A percentile compares a stretch with the other conserved stretches of the same genome.
Conservation (phyloP, 2,113 vertebrate species). For the Thalassarche chlororhynchos region DNA sequence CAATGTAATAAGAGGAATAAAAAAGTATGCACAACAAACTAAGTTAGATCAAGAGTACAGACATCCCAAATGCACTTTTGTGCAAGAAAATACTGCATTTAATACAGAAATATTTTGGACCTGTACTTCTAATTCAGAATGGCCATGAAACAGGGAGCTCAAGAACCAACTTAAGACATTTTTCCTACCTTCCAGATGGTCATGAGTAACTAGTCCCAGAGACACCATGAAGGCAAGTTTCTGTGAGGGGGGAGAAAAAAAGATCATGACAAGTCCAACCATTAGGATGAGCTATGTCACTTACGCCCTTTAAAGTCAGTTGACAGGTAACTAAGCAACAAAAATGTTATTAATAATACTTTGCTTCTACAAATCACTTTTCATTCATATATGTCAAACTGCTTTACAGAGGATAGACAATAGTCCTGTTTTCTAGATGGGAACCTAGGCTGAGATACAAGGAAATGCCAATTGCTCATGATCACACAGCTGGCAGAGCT, state of each 20-base stretch:
- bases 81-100: neutral
- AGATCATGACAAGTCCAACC: neutral
- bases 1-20: neutral
- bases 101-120: neutral
- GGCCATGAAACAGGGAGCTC: neutral
- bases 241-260: slow-evolving; percentile 71
- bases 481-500: neutral
- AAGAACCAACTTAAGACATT: neutral
- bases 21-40: neutral
- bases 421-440: neutral
- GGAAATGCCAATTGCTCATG: neutral
- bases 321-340: neutral
- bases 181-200: slow-evolving; percentile 94
- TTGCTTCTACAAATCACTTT: neutral
- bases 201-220: slow-evolving; percentile 93
- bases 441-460: neutral
- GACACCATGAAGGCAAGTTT: slow-evolving; percentile 99
- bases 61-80: neutral
- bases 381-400: neutral
- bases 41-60: neutral
- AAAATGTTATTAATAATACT: neutral
- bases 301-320: neutral
- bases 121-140: neutral
- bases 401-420: neutral
- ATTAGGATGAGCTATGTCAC: neutral